Conservation (phyloP, 2,113 vertebrate genomes). For the Gobio gobio region DNA sequence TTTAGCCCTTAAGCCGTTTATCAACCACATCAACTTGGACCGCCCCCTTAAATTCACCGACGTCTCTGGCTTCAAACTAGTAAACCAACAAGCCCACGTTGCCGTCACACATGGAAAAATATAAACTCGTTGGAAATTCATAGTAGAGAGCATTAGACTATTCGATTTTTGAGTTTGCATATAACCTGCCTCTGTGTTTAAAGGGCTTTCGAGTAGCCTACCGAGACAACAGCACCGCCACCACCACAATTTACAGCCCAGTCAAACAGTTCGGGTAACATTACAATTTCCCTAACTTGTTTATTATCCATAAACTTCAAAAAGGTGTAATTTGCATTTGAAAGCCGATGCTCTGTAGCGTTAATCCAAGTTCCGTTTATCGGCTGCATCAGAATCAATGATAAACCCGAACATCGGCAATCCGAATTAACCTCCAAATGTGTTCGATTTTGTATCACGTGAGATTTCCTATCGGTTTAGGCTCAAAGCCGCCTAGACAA, state of each 20-base stretch:
- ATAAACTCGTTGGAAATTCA: not conserved
- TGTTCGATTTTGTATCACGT: not conserved
- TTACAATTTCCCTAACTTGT: not conserved
- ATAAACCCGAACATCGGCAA: not conserved
- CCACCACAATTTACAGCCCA: not conserved
- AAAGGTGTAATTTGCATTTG: no score
- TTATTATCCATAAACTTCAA: not conserved
- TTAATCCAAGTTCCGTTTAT: slow-evolving; percentile 22
- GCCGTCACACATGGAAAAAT: not conserved
- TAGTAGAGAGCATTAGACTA: not conserved
- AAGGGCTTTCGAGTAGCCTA: not conserved
- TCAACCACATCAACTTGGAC: slow-evolving; percentile 51
- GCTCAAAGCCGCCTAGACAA: not conserved
- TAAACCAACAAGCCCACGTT: slow-evolving; percentile 43
- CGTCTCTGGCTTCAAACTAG: slow-evolving; percentile 39
- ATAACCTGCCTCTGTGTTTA: not conserved
- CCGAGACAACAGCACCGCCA: not conserved
- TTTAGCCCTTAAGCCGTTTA: slow-evolving; percentile 67
- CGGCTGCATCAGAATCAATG: slow-evolving; percentile 4
- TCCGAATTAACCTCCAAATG: not conserved
- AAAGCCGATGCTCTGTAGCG: not conserved
- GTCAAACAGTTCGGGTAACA: not conserved
- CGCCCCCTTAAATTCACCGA: slow-evolving; percentile 41
- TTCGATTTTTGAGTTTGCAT: no score
- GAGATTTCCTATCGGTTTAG: not conserved